Base-by-base conservation (phyloP, 2,888 invertebrate species). In the Heterodera filipjevi region DNA sequence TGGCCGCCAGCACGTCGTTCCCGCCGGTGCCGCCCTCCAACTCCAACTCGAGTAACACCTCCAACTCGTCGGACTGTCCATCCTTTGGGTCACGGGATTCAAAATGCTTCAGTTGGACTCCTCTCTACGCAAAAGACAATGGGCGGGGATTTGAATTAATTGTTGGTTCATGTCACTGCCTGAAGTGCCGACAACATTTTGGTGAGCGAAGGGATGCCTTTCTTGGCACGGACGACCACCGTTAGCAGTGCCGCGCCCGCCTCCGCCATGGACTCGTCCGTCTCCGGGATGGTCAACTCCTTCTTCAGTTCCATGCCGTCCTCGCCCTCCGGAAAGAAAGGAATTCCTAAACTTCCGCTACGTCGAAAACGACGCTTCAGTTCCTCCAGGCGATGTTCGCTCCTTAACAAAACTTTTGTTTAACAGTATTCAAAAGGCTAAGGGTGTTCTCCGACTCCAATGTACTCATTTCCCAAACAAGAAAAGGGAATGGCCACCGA, bases 271-370 rank as follows among this genome's bases (percentile, higher is more conserved):
- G 86, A 86, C 35, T 86, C 87, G 19, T 85, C 86, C 22, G 82
- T 82, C 71, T 85, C 85, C 32, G 85, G 83, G 35, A 84, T 84
- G 22, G 84, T 80, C 75, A 75, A 59, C 66, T 82, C 81, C 30
- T 71, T 81, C 81, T 83, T 49, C 74, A 70, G 39, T 32, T 76
- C 59, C 16, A 30, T 39, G 71, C 79, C 66, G 46, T 68, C 83
- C 59, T 89, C 89, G 70, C 88, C 86, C 78, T 89, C 89, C 1
- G 89, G 87, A 44, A 89, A 87, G 71, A 89, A 89, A 39, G 89
- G 89, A 27, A 89, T 86, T 39, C 89, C 89, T 35, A 89, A 80
- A 49, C 86, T 86, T 22, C 89, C 89, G 78, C 86, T 87, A 0
- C 89, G 86, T 53, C 89, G 85, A 77, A 89, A 89, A 12, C 87